Evolutionary conservation across 2,888 invertebrate species (phyloP).

Genomic region (Drosophila falleni): DNA sequence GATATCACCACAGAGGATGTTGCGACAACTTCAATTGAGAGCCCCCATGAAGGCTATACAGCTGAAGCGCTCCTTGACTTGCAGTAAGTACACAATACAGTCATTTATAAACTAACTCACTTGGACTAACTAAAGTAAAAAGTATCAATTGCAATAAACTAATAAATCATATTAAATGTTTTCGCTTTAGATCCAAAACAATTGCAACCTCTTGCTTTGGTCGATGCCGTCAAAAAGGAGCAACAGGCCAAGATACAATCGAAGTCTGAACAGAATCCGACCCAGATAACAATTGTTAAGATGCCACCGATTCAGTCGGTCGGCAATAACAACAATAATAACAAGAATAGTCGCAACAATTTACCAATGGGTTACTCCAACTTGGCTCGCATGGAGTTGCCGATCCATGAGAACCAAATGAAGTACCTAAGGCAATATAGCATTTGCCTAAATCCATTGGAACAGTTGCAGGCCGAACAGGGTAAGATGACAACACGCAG

Average conservation of each 20-base stretch:
- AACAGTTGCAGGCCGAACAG: slow-evolving; percentile 23
- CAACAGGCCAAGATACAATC: neutral
- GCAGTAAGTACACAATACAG: slow-evolving; percentile 36
- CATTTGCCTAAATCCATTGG: slow-evolving; percentile 9
- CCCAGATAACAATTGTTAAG: slow-evolving; percentile 17
- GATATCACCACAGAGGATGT: slow-evolving; percentile 36
- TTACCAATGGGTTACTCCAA: slow-evolving; percentile 10
- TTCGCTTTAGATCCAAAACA: slow-evolving; percentile 21
- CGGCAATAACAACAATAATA: neutral
- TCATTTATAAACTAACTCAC: neutral
- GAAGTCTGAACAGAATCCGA: neutral
- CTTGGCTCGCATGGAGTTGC: slow-evolving; percentile 2
- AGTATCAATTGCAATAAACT: neutral
- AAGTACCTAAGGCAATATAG: slow-evolving; percentile 14
- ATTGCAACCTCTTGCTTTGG: slow-evolving; percentile 19
- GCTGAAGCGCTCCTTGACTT: slow-evolving; percentile 37
- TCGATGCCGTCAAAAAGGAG: slow-evolving; percentile 17
- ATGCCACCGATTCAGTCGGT: slow-evolving; percentile 6
- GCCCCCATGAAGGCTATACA: slow-evolving; percentile 26
- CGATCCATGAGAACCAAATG: neutral
- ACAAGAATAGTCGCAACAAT: slow-evolving; percentile 5
- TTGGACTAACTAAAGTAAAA: too few species aligned
- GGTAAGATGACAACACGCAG: slow-evolving; percentile 5
- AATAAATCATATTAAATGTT: too few species aligned
- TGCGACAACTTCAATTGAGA: slow-evolving; percentile 50